These are phyloP conservation scores for Tinea pellionella DNA, from an alignment of 2,888 invertebrate species.

Conservation along the genomic window DNA sequence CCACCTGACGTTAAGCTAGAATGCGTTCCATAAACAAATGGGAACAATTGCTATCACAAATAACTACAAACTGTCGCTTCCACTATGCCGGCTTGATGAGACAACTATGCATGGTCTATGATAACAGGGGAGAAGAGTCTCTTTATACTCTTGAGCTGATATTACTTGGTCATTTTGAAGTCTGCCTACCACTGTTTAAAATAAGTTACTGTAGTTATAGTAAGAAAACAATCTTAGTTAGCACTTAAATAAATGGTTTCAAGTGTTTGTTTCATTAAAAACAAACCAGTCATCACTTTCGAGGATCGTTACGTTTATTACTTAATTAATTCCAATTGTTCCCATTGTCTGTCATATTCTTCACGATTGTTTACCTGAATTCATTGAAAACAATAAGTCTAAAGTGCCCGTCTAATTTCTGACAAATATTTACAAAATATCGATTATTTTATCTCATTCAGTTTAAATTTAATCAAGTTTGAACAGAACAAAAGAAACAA, in stretches of 20 bases:
- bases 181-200: too few relatives aligned
- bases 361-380: not conserved
- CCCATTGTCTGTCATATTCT: not conserved
- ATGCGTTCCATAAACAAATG: too few relatives aligned
- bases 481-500: not conserved
- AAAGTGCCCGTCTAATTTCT: not conserved
- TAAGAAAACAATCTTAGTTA: too few relatives aligned
- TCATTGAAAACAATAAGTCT: constrained; percentile 1
- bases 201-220: too few relatives aligned
- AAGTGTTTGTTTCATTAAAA: not conserved
- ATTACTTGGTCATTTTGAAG: too few relatives aligned
- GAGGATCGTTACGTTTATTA: not conserved
- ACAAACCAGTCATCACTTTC: not conserved
- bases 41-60: too few relatives aligned
- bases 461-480: not conserved
- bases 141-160: too few relatives aligned
- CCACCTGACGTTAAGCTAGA: too few relatives aligned
- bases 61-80: too few relatives aligned
- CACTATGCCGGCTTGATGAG: too few relatives aligned
- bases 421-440: not conserved
- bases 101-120: too few relatives aligned
- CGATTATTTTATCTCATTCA: not conserved
- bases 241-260: not conserved
- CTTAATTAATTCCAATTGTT: not conserved
- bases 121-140: too few relatives aligned